A percentile compares a stretch with the other conserved stretches of the same genome.
phyloP scores from a whole-genome alignment of 2,888 invertebrate species.

The Busseola fusca region DNA sequence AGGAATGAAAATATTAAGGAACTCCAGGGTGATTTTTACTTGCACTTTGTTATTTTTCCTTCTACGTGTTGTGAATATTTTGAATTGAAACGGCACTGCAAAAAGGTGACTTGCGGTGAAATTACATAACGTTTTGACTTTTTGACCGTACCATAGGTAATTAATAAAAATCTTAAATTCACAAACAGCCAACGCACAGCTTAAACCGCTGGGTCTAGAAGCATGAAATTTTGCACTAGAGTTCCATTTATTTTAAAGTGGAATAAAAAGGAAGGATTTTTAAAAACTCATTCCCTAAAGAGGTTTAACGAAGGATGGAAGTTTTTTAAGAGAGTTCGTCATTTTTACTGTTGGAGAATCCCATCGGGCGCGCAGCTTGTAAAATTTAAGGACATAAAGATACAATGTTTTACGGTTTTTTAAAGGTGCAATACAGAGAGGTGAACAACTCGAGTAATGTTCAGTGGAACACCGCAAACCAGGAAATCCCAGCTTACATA shows the following conservation, averaged over 20 bases:
- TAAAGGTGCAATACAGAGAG: constrained; percentile 84
- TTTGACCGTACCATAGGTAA: background rate
- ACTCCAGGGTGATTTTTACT: background rate
- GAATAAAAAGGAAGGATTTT: background rate
- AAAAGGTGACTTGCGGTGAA: background rate
- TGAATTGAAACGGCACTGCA: background rate
- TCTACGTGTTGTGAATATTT: background rate
- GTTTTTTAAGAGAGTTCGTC: background rate
- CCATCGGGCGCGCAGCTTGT: background rate
- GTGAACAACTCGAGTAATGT: constrained; percentile 77
- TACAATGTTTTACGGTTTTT: background rate
- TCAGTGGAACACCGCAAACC: constrained; percentile 94
- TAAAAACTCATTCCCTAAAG: background rate
- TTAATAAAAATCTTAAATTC: background rate
- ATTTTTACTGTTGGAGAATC: background rate
- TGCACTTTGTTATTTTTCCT: background rate
- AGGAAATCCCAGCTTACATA: constrained; percentile 94
- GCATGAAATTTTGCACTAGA: background rate
- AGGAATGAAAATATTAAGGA: background rate
- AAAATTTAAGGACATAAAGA: background rate
- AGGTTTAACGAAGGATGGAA: background rate
- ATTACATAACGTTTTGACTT: background rate
- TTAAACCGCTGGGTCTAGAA: background rate
- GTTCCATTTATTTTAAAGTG: background rate
- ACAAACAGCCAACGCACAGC: background rate